Evolutionary conservation across 2,888 invertebrate species (phyloP).

Genomic region (Buathra laborator): DNA sequence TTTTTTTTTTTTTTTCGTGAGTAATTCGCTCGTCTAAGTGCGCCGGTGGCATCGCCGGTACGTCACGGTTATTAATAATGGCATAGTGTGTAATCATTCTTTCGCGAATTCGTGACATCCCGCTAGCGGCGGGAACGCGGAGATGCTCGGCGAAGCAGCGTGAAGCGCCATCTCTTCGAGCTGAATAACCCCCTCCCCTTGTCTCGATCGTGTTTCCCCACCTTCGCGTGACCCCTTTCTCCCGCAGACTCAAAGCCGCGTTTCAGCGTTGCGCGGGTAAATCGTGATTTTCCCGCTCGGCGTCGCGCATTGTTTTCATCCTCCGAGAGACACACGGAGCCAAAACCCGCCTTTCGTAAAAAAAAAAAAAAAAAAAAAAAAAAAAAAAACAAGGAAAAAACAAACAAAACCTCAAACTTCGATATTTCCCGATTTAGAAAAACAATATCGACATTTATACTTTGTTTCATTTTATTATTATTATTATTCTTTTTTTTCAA

Average conservation of each 20-base stretch:
- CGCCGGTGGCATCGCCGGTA: slow-evolving; percentile 16
- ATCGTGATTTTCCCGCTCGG: slow-evolving; percentile 63
- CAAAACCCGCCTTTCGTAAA: not conserved
- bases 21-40: not conserved
- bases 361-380: slow-evolving; percentile 17
- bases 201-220: not conserved
- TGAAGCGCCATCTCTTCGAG: slow-evolving; percentile 59
- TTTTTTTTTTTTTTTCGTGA: not conserved
- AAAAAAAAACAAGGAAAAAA: slow-evolving; percentile 15
- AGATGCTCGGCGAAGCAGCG: slow-evolving; percentile 36
- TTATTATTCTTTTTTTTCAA: not conserved
- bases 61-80: slow-evolving; percentile 68
- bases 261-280: slow-evolving; percentile 42
- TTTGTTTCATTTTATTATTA: not conserved
- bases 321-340: slow-evolving; percentile 5
- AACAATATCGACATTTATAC: not conserved
- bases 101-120: slow-evolving; percentile 47
- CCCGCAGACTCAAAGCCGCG: slow-evolving; percentile 43
- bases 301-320: slow-evolving; percentile 66
- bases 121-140: slow-evolving; percentile 35
- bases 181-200: slow-evolving; percentile 8
- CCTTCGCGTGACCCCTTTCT: slow-evolving; percentile 60
- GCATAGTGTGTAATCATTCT: slow-evolving; percentile 47
- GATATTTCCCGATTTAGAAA: slow-evolving; percentile 3
- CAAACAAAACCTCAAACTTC: not conserved